Conservation (phyloP, 2,888 invertebrate genomes). For the Limenitis camilla region DNA sequence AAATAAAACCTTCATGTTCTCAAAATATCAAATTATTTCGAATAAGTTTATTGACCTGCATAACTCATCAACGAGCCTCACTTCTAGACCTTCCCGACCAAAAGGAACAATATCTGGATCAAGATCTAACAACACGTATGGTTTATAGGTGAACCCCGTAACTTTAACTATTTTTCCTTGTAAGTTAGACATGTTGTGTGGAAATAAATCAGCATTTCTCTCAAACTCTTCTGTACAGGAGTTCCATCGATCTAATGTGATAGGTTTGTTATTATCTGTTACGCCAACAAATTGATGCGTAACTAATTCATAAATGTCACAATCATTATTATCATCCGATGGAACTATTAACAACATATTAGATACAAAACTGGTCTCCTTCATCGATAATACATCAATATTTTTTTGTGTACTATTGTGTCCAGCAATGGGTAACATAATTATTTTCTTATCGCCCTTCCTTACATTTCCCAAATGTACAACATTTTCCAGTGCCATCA, state of each 20-base stretch:
- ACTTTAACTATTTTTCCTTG: conserved; percentile 63
- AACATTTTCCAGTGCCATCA: conserved; percentile 52
- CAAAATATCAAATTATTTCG: no score
- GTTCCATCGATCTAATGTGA: conserved; percentile 57
- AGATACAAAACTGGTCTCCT: conserved; percentile 46
- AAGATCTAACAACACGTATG: conserved; percentile 68
- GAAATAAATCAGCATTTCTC: conserved; percentile 52
- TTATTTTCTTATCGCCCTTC: conserved; percentile 59
- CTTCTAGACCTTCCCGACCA: conserved; percentile 72
- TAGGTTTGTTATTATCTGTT: conserved; percentile 32
- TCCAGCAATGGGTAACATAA: conserved; percentile 46
- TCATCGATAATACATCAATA: conserved; percentile 41
- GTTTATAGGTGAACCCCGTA: conserved; percentile 76
- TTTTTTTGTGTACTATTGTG: conserved; percentile 22
- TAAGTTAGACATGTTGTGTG: conserved; percentile 62
- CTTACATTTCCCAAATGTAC: conserved; percentile 50
- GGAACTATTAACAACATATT: conserved; percentile 48
- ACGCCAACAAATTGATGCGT: conserved; percentile 62
- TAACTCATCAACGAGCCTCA: conserved; percentile 66
- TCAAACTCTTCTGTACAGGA: conserved; percentile 45
- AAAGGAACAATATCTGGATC: conserved; percentile 38
- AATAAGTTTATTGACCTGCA: conserved; percentile 44
- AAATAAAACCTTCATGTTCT: no score
- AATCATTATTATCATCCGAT: conserved; percentile 26
- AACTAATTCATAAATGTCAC: conserved; percentile 43